A percentile compares a stretch with the other conserved stretches of the same genome.
These are phyloP conservation scores for Synanthedon formicaeformis DNA, from an alignment of 2,888 invertebrate species.

Conservation along the genomic window DNA sequence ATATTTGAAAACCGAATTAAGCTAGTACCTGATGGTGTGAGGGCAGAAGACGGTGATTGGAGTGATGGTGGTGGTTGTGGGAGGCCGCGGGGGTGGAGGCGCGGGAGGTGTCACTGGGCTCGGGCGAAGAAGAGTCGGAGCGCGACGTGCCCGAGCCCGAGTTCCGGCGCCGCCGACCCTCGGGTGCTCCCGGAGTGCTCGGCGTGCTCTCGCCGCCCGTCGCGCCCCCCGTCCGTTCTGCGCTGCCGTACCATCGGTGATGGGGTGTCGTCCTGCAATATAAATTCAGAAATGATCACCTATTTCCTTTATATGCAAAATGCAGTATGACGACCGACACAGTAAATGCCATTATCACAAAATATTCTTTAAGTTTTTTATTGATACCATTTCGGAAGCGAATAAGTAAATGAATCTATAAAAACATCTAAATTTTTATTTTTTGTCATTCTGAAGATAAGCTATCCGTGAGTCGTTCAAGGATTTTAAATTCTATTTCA, in stretches of 20 bases:
- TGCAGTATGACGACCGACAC: no score
- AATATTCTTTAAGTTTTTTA: no score
- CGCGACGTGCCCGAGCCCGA: slow-evolving; percentile 66
- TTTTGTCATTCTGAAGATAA: no score
- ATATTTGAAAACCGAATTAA: no score
- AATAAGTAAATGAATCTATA: no score
- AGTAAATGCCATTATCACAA: no score
- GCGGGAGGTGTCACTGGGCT: slow-evolving; percentile 69
- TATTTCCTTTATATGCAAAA: no score
- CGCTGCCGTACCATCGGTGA: slow-evolving; percentile 59
- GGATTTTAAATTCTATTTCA: no score
- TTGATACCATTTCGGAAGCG: no score
- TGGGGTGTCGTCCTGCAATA: slow-evolving; percentile 42
- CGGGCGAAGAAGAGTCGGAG: slow-evolving; percentile 71
- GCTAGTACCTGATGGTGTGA: slow-evolving; percentile 33
- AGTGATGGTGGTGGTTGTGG: slow-evolving; percentile 31
- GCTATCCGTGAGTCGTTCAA: no score
- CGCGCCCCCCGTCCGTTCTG: slow-evolving; percentile 26
- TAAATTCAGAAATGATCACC: no score
- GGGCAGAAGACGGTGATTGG: slow-evolving; percentile 37
- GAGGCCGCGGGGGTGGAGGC: slow-evolving; percentile 70
- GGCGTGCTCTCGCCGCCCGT: slow-evolving; percentile 43
- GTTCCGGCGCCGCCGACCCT: slow-evolving; percentile 62
- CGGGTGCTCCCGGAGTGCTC: slow-evolving; percentile 57
- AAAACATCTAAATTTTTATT: no score